Percentiles rank a stretch among this genome's conserved stretches.
These are phyloP conservation scores for Atherinomorus stipes DNA, from an alignment of 2,113 vertebrate species.

Conservation along the genomic window DNA sequence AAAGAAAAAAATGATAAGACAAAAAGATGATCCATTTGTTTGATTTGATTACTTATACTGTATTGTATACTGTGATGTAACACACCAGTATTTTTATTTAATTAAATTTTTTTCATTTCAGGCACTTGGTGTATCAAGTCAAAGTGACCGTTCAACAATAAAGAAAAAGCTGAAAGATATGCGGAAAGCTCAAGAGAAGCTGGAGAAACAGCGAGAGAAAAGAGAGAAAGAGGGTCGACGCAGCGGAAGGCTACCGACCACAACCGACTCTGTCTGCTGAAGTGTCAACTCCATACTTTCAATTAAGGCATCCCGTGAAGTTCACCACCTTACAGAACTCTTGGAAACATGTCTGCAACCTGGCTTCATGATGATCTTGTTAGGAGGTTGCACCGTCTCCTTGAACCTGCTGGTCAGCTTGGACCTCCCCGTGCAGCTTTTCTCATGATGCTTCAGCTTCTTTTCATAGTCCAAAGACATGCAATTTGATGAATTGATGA, in stretches of 20 bases:
- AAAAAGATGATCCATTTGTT: background rate
- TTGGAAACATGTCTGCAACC: background rate
- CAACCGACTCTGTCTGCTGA: conserved; percentile 89
- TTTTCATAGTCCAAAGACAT: background rate
- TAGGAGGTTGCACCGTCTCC: background rate
- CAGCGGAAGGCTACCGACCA: conserved; percentile 80
- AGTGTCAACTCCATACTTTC: conserved; percentile 10
- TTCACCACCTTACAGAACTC: conserved; percentile 13
- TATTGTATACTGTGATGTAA: no score
- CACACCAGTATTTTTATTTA: no score
- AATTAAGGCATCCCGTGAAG: conserved; percentile 21
- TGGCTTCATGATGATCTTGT: background rate
- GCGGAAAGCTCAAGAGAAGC: conserved; percentile 90
- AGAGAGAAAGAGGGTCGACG: conserved; percentile 86
- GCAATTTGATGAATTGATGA: background rate
- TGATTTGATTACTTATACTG: background rate
- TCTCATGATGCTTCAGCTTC: background rate
- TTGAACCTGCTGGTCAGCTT: background rate
- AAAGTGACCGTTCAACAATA: conserved; percentile 88
- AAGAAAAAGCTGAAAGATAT: conserved; percentile 94
- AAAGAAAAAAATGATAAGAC: no score
- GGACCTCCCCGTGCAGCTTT: background rate
- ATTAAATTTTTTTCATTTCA: conserved; percentile 50
- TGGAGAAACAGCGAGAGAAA: conserved; percentile 90
- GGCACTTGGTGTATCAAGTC: conserved; percentile 88